Conservation (phyloP, 1,140 invertebrate species). For the Drosophila rufa region DNA sequence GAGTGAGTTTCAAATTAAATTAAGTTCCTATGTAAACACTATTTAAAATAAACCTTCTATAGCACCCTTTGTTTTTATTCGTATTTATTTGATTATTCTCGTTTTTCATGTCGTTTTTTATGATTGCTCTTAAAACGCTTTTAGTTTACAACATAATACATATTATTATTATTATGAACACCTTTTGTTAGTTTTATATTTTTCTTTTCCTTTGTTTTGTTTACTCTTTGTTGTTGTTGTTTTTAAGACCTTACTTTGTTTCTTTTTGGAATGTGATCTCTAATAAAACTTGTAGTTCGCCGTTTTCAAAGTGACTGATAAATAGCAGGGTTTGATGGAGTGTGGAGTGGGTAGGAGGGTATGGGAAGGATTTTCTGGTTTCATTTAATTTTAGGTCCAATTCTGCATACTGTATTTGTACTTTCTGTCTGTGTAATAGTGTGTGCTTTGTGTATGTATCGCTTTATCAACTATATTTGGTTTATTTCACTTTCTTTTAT, state of each 20-base stretch:
- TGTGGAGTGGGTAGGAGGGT: slow-evolving; percentile 18
- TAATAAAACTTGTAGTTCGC: slow-evolving; percentile 68
- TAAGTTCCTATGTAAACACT: slow-evolving; percentile 72
- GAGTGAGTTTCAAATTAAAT: slow-evolving; percentile 56
- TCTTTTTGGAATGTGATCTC: slow-evolving; percentile 82
- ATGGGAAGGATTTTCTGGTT: slow-evolving; percentile 21
- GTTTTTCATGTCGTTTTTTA: slow-evolving; percentile 47
- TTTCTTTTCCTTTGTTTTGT: slow-evolving; percentile 18
- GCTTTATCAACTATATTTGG: slow-evolving; percentile 79
- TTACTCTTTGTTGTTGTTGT: slow-evolving; percentile 52
- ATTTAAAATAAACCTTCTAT: slow-evolving; percentile 85
- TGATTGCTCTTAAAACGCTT: slow-evolving; percentile 35
- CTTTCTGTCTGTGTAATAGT: slow-evolving; percentile 55
- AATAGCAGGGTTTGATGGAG: slow-evolving; percentile 18
- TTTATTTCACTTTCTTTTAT: slow-evolving; percentile 59
- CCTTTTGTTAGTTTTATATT: slow-evolving; percentile 50
- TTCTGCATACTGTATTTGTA: slow-evolving; percentile 75
- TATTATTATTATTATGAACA: slow-evolving; percentile 40
- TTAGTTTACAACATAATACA: slow-evolving; percentile 40
- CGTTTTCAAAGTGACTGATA: slow-evolving; percentile 43
- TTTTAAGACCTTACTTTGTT: slow-evolving; percentile 81
- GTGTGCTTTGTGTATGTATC: slow-evolving; percentile 13
- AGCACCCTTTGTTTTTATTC: slow-evolving; percentile 84
- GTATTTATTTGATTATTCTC: slow-evolving; percentile 60
- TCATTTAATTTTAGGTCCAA: slow-evolving; percentile 34